Evolutionary conservation across 2,888 invertebrate species (phyloP), one percentile per base, ranked within the genome.

Genomic region (Yponomeuta sedellus): DNA sequence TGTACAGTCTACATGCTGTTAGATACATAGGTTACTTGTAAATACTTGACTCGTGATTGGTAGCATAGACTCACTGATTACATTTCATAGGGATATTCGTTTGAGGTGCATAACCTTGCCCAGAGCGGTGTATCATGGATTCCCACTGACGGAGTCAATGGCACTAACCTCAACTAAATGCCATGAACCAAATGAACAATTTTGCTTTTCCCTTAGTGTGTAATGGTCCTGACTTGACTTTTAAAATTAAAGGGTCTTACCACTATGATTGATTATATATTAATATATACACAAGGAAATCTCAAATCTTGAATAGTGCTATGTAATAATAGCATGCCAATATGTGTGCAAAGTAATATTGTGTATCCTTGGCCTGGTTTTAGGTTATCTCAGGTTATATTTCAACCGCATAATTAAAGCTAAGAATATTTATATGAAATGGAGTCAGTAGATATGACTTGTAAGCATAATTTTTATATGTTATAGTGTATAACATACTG

Each of bases 1-100:
- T 1, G 97, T 97, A 66, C 96, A 96, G 80, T 95, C 96, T 61
- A 95, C 97, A 71, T 98, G 98, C 92, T 98, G 98, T 92, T 97
- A 88, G 74, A 73, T 61, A 67, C 12, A 25, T 52, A 61, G 12
- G 44, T 40, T 52, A 52, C 12, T 68, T 77, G 77, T 78, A 64
- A 56, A 64, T 64, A 64, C 12, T 16, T 64, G 56, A 64, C 64
- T 64, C n/a, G 64, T 34, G 57, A 64, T 40, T 64, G 44, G 40
- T 64, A 44, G 40, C 16, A 61, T 61, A 28, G 12, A 22, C 10
- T 20, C 44, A 44, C 44, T 44, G 44, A 20, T 40, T 44, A 40
- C 44, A 44, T 63, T 63, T 63, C 63, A 63, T 63, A 63, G 44
- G 52, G 44, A 63, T 28, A 61, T 61, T 28, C 4, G 22, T 12